Evolutionary conservation across 1,140 invertebrate species (phyloP).

Genomic region (Plutomurus gul): DNA sequence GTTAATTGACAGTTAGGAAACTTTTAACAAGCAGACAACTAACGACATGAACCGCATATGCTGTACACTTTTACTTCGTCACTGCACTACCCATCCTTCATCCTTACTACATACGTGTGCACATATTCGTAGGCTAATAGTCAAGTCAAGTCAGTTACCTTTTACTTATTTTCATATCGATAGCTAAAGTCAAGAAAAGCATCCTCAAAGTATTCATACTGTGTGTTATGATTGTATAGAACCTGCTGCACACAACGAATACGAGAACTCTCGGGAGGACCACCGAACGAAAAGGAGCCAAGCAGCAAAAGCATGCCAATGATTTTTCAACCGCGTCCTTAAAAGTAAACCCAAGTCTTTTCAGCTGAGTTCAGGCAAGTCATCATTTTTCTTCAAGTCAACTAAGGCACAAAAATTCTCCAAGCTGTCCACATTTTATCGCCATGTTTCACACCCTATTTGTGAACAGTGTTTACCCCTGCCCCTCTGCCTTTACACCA

Average conservation of each 20-base stretch:
- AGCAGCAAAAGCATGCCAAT: conserved; percentile 11
- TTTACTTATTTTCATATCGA: no score
- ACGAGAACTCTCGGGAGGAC: no score
- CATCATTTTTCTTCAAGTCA: conserved; percentile 48
- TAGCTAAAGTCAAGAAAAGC: no score
- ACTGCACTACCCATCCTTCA: neutral
- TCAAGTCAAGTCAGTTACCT: no score
- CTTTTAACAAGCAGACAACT: conserved; percentile 37
- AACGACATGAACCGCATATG: neutral
- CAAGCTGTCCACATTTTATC: conserved; percentile 39
- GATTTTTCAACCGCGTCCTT: neutral
- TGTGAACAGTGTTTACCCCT: conserved; percentile 39
- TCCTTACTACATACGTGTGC: neutral
- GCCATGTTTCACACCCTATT: conserved; percentile 46
- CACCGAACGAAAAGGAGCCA: neutral
- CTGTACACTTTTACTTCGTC: neutral
- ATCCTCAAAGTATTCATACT: no score
- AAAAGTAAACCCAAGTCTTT: conserved; percentile 18
- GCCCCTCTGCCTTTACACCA: neutral
- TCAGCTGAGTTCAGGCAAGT: conserved; percentile 29
- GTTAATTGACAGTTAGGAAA: conserved; percentile 47
- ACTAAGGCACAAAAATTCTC: conserved; percentile 33
- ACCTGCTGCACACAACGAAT: no score
- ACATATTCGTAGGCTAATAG: neutral
- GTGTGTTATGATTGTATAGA: no score